Conservation (phyloP, 2,888 invertebrate genomes). For the Agrochola litura region DNA sequence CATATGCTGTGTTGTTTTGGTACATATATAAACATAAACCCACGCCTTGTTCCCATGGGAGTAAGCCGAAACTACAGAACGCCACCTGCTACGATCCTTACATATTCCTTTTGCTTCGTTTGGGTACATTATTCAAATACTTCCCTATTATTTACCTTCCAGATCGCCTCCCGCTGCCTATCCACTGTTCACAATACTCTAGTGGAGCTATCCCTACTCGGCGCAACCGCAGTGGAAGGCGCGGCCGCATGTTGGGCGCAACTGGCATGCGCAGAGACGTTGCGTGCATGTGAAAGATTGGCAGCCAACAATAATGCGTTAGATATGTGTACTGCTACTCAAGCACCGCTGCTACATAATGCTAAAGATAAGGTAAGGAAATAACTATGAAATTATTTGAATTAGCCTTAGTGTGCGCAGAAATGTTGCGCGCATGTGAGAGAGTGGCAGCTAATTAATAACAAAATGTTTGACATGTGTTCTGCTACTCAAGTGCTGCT, state of each 20-base stretch:
- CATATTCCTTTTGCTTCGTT: not conserved
- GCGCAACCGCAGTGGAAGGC: constrained; percentile 94
- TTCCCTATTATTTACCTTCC: not conserved
- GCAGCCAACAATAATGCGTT: constrained; percentile 91
- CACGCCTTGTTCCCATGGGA: not conserved
- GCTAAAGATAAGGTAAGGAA: constrained; percentile 93
- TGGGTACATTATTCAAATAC: not conserved
- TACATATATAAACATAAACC: not conserved
- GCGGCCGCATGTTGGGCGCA: constrained; percentile 98
- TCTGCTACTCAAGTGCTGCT: constrained; percentile 96
- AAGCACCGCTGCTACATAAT: constrained; percentile 94
- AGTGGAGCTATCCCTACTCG: constrained; percentile 95
- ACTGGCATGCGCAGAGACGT: constrained; percentile 96
- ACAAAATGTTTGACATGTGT: constrained; percentile 93
- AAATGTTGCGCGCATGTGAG: not conserved
- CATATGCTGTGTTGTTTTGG: not conserved
- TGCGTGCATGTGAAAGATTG: constrained; percentile 94
- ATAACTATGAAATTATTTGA: no score
- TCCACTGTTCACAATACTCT: constrained; percentile 97
- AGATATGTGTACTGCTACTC: constrained; percentile 95
- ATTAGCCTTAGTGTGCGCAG: no score
- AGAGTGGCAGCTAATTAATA: constrained; percentile 86
- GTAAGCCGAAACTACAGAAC: not conserved
- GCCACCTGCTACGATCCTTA: not conserved
- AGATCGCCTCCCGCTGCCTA: constrained; percentile 96